Evolutionary conservation across 1,140 invertebrate genomes (phyloP).

Genomic region (Helicoverpa armigera): DNA sequence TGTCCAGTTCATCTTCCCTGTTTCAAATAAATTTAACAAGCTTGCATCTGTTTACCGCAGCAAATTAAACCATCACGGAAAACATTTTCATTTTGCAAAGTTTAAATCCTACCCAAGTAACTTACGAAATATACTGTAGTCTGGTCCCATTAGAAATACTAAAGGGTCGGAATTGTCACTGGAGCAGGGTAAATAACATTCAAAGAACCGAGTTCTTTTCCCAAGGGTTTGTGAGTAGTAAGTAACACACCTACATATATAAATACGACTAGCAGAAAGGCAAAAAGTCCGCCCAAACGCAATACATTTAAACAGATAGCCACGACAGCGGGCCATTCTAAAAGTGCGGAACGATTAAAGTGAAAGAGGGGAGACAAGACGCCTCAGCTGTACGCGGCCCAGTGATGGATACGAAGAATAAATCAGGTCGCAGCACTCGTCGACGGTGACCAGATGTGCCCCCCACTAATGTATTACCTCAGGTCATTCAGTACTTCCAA

Average conservation of each 20-base stretch:
- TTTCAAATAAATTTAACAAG: constrained; percentile 1
- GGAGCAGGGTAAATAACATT: background rate
- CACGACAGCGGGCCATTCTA: constrained; percentile 40
- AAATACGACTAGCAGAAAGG: background rate
- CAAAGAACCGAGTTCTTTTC: background rate
- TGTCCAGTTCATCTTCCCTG: constrained; percentile 6
- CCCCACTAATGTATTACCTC: constrained; percentile 46
- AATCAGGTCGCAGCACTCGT: constrained; percentile 78
- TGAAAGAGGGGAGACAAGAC: constrained; percentile 69
- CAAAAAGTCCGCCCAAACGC: constrained; percentile 22
- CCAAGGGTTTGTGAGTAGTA: background rate
- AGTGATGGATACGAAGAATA: constrained; percentile 81
- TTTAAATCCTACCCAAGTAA: too few relatives aligned
- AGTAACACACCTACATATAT: constrained; percentile 18
- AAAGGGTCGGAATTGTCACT: too few relatives aligned
- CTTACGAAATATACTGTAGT: too few relatives aligned
- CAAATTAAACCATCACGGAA: background rate
- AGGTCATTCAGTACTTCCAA: constrained; percentile 45
- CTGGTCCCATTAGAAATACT: too few relatives aligned
- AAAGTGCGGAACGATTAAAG: constrained; percentile 62
- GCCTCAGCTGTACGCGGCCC: constrained; percentile 70
- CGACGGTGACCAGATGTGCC: constrained; percentile 75
- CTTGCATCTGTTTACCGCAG: background rate
- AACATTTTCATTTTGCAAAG: background rate
- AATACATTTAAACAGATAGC: constrained; percentile 28